phyloP scores from a whole-genome alignment of 2,888 invertebrate genomes.

The Drosophila paramelanica region DNA sequence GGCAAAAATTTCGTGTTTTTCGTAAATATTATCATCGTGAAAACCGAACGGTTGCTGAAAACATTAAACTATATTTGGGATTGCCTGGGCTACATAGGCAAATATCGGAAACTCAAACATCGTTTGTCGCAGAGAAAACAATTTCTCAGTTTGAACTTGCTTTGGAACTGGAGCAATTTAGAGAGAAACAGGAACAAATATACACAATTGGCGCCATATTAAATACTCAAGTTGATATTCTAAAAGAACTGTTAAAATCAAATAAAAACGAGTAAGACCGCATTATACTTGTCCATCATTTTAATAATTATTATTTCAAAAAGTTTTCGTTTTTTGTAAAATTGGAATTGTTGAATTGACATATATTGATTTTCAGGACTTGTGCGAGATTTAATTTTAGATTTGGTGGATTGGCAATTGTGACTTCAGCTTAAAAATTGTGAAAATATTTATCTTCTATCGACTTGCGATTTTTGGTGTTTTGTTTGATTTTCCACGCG shows the following conservation, averaged over 20 bases:
- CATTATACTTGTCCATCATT: too few species aligned
- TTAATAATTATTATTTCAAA: too few species aligned
- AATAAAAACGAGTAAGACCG: too few species aligned
- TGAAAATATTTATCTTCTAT: too few species aligned
- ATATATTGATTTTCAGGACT: too few species aligned
- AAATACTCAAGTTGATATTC: slow-evolving; percentile 45
- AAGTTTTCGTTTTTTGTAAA: too few species aligned
- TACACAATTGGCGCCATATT: slow-evolving; percentile 44
- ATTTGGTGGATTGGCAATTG: too few species aligned
- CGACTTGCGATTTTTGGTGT: too few species aligned
- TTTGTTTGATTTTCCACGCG: too few species aligned
- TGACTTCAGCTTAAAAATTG: too few species aligned
- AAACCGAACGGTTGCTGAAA: slow-evolving; percentile 47
- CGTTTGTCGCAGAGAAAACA: not conserved
- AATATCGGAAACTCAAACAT: not conserved
- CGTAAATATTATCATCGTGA: slow-evolving; percentile 36
- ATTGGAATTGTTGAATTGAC: too few species aligned
- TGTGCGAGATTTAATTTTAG: too few species aligned
- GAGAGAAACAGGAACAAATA: slow-evolving; percentile 24
- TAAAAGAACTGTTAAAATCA: slow-evolving; percentile 1
- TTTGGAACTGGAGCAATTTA: slow-evolving; percentile 17
- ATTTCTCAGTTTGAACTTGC: slow-evolving; percentile 2
- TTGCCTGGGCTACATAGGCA: not conserved
- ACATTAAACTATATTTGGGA: slow-evolving; percentile 39
- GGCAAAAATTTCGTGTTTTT: slow-evolving; percentile 25